Evolutionary conservation across 2,797 vertebrate species (phyloP).

Genomic region (Siniperca undulata): DNA sequence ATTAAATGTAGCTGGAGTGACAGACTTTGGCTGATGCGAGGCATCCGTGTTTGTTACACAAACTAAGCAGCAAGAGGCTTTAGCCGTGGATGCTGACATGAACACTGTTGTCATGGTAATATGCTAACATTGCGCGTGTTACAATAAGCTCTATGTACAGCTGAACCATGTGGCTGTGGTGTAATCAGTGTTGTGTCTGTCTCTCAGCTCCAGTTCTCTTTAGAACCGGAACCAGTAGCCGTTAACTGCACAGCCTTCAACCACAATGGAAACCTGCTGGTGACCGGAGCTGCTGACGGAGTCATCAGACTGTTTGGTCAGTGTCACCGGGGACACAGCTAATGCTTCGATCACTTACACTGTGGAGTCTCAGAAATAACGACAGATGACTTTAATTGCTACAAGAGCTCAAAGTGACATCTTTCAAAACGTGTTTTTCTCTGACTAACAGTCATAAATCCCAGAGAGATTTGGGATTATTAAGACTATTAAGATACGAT

Average conservation of each 20-base stretch:
- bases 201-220: slow-evolving; percentile 92
- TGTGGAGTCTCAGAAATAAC: no score
- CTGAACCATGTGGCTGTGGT: not conserved
- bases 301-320: slow-evolving; percentile 95
- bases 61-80: no score
- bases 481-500: not conserved
- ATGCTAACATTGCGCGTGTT: no score
- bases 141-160: not conserved
- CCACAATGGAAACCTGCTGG: slow-evolving; percentile 97
- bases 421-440: not conserved
- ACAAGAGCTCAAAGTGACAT: not conserved
- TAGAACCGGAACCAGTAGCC: slow-evolving; percentile 96
- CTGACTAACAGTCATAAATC: not conserved
- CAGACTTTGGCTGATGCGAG: no score
- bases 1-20: no score
- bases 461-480: not conserved
- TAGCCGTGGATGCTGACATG: no score
- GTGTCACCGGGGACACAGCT: slow-evolving; percentile 9
- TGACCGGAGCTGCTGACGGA: slow-evolving; percentile 96
- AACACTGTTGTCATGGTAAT: not conserved
- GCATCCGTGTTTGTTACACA: no score
- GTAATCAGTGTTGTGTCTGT: slow-evolving; percentile 5
- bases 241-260: slow-evolving; percentile 98
- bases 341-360: not conserved
- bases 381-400: no score